Conservation (phyloP, 1,140 invertebrate species). For the Aphidius gifuensis region DNA sequence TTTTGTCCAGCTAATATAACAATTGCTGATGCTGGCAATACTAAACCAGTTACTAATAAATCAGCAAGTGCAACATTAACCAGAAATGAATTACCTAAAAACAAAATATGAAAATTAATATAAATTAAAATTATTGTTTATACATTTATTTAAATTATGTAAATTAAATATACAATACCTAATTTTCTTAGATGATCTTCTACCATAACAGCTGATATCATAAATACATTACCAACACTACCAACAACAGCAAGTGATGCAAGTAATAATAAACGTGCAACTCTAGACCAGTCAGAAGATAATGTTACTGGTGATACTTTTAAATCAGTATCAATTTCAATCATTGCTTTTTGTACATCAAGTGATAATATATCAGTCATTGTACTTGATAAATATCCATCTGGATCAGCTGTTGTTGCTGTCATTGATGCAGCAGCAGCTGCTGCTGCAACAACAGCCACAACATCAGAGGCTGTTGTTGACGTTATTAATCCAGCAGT, state of each 20-base stretch:
- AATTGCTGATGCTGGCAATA: slow-evolving; percentile 70
- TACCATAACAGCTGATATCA: slow-evolving; percentile 73
- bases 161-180: slow-evolving; percentile 50
- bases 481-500: slow-evolving; percentile 7
- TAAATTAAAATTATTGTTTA: too few relatives aligned
- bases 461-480: slow-evolving; percentile 32
- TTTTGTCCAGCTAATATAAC: slow-evolving; percentile 66
- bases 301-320: slow-evolving; percentile 63
- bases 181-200: slow-evolving; percentile 68
- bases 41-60: slow-evolving; percentile 67
- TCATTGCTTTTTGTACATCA: slow-evolving; percentile 31
- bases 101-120: slow-evolving; percentile 21
- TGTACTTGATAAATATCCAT: slow-evolving; percentile 27
- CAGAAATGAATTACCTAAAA: slow-evolving; percentile 73
- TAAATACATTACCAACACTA: slow-evolving; percentile 72
- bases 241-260: slow-evolving; percentile 65
- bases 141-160: too few relatives aligned
- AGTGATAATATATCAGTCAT: slow-evolving; percentile 35
- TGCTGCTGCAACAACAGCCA: slow-evolving; percentile 31
- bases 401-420: slow-evolving; percentile 24
- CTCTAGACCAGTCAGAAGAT: slow-evolving; percentile 65
- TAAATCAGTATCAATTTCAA: slow-evolving; percentile 35
- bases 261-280: slow-evolving; percentile 66
- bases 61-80: slow-evolving; percentile 77
- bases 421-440: slow-evolving; percentile 27